Evolutionary conservation across 2,888 invertebrate species (phyloP), one percentile per base, ranked within the genome.

Genomic region (Drosophila neonasuta): DNA sequence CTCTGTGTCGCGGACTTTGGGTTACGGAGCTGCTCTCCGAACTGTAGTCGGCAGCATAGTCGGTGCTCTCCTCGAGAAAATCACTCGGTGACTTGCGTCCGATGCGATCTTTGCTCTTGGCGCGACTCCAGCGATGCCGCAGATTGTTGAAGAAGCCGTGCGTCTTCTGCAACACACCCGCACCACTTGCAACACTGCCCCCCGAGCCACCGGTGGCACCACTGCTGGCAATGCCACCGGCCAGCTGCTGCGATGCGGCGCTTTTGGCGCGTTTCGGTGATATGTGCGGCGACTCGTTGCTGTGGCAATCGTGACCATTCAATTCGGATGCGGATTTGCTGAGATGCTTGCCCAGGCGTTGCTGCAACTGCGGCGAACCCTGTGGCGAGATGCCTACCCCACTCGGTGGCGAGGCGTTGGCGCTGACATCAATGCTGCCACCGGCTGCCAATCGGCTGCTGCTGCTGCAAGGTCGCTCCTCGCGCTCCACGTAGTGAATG

Each of bases 271-370:
- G 91, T 71, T 92, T 92, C 54, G 92, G 92, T 61, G 92, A 92
- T 67, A 91, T 91, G 68, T 91, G 92, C 77, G 91, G 91, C 24
- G 93, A 93, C 44, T 90, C 89, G 90, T 90, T 79, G 91, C 92
- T 75, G 92, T 92, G 90, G 92, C 92, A 89, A 50, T 93, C 92
- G 61, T 93, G 93, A 79, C 94, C 94, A 82, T 94, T 95, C 88
- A 96, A 90, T 92, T 96, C 96, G 60, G 96, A 95, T 10, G 96
- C 95, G 20, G 96, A 96, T 91, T 96, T 95, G 77, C 96, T 96
- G 70, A 96, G 92, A 80, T 95, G 95, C 52, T 95, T 93, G 71
- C 92, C 92, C 74, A 91, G 66, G 34, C 90, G 89, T 67, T 89
- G 89, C 46, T 84, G 84, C 55, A 88, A 55, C 52, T 87, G 80